Evolutionary conservation across 2,113 vertebrate genomes (phyloP).

Genomic region (Microtus oregoni): DNA sequence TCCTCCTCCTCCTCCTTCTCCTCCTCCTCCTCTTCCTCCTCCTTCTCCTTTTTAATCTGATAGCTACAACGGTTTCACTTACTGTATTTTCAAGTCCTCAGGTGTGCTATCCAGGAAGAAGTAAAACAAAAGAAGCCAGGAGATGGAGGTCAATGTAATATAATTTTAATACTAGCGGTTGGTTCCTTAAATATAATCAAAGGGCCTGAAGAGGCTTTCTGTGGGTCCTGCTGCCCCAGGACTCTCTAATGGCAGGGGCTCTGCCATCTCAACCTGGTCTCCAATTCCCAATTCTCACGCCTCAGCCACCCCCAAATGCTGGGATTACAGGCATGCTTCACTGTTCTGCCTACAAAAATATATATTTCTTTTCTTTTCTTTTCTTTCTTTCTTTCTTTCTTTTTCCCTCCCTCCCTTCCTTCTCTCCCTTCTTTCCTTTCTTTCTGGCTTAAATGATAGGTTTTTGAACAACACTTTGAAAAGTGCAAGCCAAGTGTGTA

Average conservation of each 20-base stretch:
- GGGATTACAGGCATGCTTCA: no score
- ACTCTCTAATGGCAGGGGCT: fast-evolving
- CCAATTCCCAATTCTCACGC: background rate
- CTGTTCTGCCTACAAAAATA: background rate
- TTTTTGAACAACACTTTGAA: background rate
- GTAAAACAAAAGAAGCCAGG: background rate
- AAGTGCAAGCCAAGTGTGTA: background rate
- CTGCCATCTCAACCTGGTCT: background rate
- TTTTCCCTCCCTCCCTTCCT: fast-evolving
- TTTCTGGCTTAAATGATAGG: background rate
- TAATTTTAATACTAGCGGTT: fast-evolving
- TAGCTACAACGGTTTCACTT: background rate
- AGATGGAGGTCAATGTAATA: background rate
- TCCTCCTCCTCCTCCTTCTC: fast-evolving
- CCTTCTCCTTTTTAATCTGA: background rate
- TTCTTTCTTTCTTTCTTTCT: background rate
- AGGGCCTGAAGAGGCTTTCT: background rate
- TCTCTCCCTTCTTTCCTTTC: no score
- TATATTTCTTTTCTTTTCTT: no score
- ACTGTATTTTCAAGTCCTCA: background rate
- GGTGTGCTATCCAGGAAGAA: background rate
- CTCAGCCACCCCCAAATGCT: background rate
- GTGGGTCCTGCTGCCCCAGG: background rate
- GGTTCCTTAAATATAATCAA: fast-evolving
- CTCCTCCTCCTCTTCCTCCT: no score